phyloP scores from a whole-genome alignment of 2,888 invertebrate genomes.

The Fabriciana adippe region DNA sequence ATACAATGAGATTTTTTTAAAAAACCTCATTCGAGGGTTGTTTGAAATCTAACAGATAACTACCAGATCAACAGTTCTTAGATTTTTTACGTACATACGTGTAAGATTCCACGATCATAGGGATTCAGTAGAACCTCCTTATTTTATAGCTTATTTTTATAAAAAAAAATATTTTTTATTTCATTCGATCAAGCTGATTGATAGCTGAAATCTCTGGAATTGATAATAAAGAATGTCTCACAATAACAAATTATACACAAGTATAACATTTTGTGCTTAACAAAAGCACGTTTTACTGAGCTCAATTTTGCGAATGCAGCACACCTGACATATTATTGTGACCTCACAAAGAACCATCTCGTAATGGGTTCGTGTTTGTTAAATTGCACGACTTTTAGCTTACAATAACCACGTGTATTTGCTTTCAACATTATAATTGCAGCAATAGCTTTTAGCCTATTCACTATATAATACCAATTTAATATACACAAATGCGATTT shows the following conservation, averaged over 20 bases:
- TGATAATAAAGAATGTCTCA: background rate
- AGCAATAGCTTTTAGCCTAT: conserved; percentile 2
- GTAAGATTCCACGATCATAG: too few species aligned
- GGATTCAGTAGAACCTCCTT: too few species aligned
- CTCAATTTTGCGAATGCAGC: conserved; percentile 3
- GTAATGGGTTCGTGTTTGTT: conserved; percentile 19
- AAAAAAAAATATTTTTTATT: too few species aligned
- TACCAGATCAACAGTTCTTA: too few species aligned
- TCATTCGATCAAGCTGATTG: too few species aligned
- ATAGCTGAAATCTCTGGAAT: background rate
- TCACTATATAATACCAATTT: too few species aligned
- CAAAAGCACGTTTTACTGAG: conserved; percentile 11
- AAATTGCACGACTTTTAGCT: conserved; percentile 14
- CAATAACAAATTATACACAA: background rate
- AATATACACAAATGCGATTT: too few species aligned
- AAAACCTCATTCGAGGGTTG: too few species aligned
- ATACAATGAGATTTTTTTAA: too few species aligned
- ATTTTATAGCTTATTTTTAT: too few species aligned
- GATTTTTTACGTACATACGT: too few species aligned
- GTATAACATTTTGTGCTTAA: background rate
- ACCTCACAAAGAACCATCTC: conserved; percentile 17
- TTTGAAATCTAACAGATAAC: too few species aligned
- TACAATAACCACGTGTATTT: conserved; percentile 14
- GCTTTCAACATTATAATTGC: conserved; percentile 5
- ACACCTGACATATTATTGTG: conserved; percentile 25